Evolutionary conservation across 37 sponge, comb jelly and placozoan species (phyloP).

Genomic region (Hexactinellida sp.): DNA sequence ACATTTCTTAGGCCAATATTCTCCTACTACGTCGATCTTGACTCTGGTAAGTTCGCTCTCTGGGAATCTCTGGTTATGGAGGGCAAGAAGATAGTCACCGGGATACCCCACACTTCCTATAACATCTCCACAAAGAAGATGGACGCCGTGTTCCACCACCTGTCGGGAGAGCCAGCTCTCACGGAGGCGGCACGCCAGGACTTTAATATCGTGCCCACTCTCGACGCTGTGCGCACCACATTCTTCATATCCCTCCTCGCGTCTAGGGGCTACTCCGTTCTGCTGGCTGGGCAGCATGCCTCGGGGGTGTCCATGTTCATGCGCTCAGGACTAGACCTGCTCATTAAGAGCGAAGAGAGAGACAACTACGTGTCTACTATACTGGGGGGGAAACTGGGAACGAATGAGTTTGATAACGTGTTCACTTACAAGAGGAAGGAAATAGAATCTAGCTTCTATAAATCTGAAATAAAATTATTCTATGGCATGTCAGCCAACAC

Average conservation of each 20-base stretch:
- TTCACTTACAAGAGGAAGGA: neutral
- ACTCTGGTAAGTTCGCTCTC: conserved; percentile 31
- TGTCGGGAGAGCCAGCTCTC: neutral
- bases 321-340: neutral
- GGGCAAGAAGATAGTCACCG: conserved; percentile 14
- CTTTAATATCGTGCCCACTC: conserved; percentile 30
- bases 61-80: conserved; percentile 36
- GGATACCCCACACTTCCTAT: neutral
- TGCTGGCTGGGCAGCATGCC: conserved; percentile 30
- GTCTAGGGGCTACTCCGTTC: conserved; percentile 7
- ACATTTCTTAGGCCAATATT: conserved; percentile 33
- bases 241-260: conserved; percentile 35
- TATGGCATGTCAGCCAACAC: neutral
- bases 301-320: conserved; percentile 25
- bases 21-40: conserved; percentile 62
- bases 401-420: neutral
- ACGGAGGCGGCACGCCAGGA: neutral
- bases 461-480: conserved; percentile 11
- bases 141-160: neutral
- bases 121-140: neutral
- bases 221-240: conserved; percentile 22
- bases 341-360: neutral
- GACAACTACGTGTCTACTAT: neutral
- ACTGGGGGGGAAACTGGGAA: conserved; percentile 17
- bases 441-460: neutral